Base-by-base conservation (phyloP, 2,888 invertebrate species). In the Microdon myrmicae region DNA sequence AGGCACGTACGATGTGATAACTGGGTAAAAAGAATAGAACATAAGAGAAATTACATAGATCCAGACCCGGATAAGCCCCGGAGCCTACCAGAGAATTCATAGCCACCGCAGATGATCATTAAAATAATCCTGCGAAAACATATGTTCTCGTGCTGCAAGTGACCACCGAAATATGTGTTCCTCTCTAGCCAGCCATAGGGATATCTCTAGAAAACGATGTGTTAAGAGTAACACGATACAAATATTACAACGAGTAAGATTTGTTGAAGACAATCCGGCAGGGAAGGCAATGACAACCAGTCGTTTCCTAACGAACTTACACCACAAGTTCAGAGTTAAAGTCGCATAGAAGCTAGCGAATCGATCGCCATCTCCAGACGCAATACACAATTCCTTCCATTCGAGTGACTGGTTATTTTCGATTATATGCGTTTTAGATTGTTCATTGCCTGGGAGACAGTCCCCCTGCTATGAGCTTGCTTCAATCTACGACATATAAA, bases 141-240 rank as follows among this genome's bases (percentile, higher is more conserved):
- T 64, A 58, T 64, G 64, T 64, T 64, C 58, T 26, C 38, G 41
- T 29, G 8, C 43, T 28, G 47, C 51, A 53, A 64, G 58, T 64
- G 47, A 58, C 58, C 45, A 64, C 64, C 51, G 64, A 58, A 64
- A 64, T 64, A 47, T 58, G 45, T 35, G 22, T 29, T 39, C 9
- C 22, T 13, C 10, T 16, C 13, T 37, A 20, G 28, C 31, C 31
- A 22, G 12, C 12, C 20, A 23, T 22, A 8, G 4, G 14, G 4
- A 16, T 58, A 64, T 51, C 58, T 56, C 51, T 31, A 47, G 56
- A 64, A 64, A 64, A 64, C 64, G 64, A 64, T 64, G 64, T 64
- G 64, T 64, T 64, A 64, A 64, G 53, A 58, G 58, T 64, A 64
- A 64, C 64, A 64, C 64, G 64, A 64, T 58, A 64, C 64, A 64